phyloP scores from a whole-genome alignment of 2,888 invertebrate species.

The Tenthredo mesomela region DNA sequence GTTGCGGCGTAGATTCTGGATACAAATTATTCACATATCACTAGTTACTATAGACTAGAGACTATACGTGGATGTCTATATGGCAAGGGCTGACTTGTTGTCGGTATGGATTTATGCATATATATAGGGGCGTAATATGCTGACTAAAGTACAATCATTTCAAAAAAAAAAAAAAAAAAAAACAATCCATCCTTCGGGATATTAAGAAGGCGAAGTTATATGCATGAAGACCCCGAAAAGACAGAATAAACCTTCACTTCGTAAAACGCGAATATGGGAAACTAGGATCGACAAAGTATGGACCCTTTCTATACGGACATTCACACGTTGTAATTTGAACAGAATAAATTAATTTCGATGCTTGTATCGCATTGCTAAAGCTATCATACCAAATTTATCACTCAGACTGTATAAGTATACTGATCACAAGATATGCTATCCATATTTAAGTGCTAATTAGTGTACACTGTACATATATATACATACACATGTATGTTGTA shows the following conservation, averaged over 20 bases:
- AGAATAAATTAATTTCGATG: constrained; percentile 12
- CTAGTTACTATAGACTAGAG: background rate
- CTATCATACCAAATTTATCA: constrained; percentile 14
- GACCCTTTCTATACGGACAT: background rate
- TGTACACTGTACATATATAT: background rate
- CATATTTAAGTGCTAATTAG: background rate
- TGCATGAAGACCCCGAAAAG: too few relatives aligned
- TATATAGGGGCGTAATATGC: background rate
- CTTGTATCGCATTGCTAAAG: constrained; percentile 16
- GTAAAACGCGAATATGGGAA: background rate
- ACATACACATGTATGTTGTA: background rate
- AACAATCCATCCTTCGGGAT: background rate
- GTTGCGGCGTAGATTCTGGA: background rate
- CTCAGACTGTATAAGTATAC: background rate
- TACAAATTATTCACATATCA: background rate
- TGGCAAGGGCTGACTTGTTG: background rate
- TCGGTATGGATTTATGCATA: background rate
- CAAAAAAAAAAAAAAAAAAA: background rate
- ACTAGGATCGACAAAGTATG: background rate
- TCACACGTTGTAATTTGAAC: background rate
- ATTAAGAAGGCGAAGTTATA: too few relatives aligned
- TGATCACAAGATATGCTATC: constrained; percentile 13
- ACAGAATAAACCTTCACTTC: background rate
- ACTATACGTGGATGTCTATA: background rate
- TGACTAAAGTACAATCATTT: background rate